These are phyloP conservation scores for Dryobates pubescens DNA, from an alignment of 2,797 vertebrate species.

Conservation along the genomic window DNA sequence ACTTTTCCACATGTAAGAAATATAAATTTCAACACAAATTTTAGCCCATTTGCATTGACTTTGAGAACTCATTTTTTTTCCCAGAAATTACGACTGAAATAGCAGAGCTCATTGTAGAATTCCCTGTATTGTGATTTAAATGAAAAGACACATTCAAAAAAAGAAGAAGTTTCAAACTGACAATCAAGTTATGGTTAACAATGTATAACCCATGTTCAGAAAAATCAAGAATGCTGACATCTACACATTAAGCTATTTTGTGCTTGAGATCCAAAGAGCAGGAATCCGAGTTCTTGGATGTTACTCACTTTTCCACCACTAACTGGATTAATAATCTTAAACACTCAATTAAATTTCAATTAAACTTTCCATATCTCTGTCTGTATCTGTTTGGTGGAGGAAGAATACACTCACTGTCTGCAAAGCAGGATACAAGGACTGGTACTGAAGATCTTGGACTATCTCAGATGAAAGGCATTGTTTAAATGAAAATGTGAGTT, in stretches of 20 bases:
- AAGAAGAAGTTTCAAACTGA: neutral
- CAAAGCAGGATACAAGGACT: neutral
- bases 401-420: neutral
- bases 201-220: neutral
- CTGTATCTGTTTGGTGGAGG: neutral
- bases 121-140: neutral
- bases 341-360: neutral
- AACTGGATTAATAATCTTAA: neutral
- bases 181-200: neutral
- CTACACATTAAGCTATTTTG: neutral
- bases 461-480: neutral
- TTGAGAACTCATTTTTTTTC: neutral
- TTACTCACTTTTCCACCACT: neutral
- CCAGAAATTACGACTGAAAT: neutral
- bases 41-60: neutral
- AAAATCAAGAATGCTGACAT: rapidly evolving
- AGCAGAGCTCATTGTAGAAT: neutral
- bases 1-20: neutral
- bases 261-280: neutral
- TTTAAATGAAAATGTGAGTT: neutral
- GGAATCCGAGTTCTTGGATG: neutral
- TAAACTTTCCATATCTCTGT: neutral
- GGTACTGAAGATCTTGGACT: neutral
- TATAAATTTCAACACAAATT: neutral
- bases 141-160: neutral